A percentile compares a stretch with the other conserved stretches of the same genome.
phyloP scores from a whole-genome alignment of 2,113 vertebrate genomes.

The Rallus limicola region DNA sequence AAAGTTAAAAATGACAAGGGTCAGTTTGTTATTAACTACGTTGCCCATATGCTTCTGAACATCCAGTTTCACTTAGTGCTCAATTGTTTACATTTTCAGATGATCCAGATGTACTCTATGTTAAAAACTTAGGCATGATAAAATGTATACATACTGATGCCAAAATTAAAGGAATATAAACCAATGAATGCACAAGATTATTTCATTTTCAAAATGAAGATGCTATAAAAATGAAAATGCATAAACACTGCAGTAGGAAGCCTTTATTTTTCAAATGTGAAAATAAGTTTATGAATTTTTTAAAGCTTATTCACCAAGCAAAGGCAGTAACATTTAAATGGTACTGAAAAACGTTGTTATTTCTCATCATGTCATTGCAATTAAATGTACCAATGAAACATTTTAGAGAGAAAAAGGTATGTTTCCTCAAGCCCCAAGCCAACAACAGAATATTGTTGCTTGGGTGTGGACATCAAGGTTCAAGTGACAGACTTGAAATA shows the following conservation, averaged over 20 bases:
- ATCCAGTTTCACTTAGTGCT: constrained; percentile 22
- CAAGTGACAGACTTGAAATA: neutral
- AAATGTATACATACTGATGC: neutral
- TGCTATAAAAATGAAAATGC: neutral
- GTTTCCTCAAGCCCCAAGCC: neutral
- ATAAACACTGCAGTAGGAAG: neutral
- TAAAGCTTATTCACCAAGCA: neutral
- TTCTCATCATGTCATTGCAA: neutral
- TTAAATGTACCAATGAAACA: neutral
- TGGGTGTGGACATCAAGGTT: neutral
- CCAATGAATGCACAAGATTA: neutral
- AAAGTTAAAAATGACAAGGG: constrained; percentile 50
- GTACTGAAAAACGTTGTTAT: neutral
- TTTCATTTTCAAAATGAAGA: neutral
- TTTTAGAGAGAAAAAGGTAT: neutral
- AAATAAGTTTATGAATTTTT: neutral
- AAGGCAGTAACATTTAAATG: neutral
- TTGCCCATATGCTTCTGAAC: constrained; percentile 22
- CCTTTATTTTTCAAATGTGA: neutral
- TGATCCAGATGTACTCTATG: neutral
- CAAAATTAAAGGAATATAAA: constrained; percentile 15
- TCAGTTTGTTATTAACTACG: neutral
- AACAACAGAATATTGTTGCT: neutral
- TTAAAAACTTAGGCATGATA: neutral
- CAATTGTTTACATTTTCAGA: constrained; percentile 7